phyloP scores from a whole-genome alignment of 2,797 vertebrate species.

The Poeciliopsis turneri region DNA sequence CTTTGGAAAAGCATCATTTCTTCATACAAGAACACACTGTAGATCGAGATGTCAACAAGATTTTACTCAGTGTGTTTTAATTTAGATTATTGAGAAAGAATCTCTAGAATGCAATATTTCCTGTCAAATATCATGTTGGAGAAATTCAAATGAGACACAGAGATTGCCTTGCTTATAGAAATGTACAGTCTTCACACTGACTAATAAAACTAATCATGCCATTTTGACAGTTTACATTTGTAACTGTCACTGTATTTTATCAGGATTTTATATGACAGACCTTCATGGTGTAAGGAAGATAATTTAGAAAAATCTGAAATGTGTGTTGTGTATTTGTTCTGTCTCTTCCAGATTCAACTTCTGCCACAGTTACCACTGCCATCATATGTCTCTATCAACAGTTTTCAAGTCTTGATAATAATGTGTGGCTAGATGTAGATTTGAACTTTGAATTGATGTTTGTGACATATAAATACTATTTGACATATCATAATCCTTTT shows the following conservation, averaged over 20 bases:
- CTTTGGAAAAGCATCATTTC: background rate
- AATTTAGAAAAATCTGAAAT: background rate
- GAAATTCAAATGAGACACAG: background rate
- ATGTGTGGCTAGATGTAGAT: background rate
- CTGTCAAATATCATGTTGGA: conserved; percentile 10
- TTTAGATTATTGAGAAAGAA: background rate
- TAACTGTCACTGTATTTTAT: background rate
- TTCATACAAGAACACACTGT: background rate
- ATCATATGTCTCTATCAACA: background rate
- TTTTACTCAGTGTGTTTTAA: background rate
- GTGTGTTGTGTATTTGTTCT: background rate
- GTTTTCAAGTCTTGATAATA: background rate
- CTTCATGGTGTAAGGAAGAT: background rate
- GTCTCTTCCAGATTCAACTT: background rate
- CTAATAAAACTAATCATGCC: background rate
- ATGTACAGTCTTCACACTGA: background rate
- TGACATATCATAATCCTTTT: background rate
- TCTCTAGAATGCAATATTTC: background rate
- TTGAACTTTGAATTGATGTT: background rate
- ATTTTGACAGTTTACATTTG: background rate
- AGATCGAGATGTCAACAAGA: background rate
- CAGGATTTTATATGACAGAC: background rate
- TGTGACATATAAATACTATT: background rate
- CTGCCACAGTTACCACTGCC: background rate
- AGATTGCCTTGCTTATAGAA: background rate